Base-by-base conservation (phyloP, 2,113 vertebrate genomes). In the Cryptomyrus ogoouensis region DNA sequence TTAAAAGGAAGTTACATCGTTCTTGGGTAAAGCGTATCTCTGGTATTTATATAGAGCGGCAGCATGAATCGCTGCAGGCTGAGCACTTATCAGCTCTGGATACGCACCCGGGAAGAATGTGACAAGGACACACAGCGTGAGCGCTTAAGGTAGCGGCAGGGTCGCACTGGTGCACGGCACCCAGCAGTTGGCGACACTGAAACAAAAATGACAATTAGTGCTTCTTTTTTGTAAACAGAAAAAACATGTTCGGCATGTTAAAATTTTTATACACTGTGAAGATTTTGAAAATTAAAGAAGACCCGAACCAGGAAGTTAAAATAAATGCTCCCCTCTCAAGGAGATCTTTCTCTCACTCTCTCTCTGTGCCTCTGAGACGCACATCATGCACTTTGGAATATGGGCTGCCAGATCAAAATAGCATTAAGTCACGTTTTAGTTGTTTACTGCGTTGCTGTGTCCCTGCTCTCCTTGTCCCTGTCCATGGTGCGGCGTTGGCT, bases 401-500 rank as follows among this genome's bases (percentile, higher is more conserved):
- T 46, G 83, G 66, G 35, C 58, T 62, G 46, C 50, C 66, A 46
- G 66, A 56, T 89, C 74, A 90, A 62, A 90, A 44, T 62, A 83
- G 50, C 87, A 39, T 91, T 92, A 90, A 91, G 80, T 88, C 24
- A 66, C 88, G 66, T 92, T 91, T 91, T 88, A 91, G 24, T 31
- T 74, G 62, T 83, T 70, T 19, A 84, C 70, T 27, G 19, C 35
- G 47, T 49, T 84, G 44, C n/a, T 17, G 49, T 24, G 46, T 80
- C 62, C 80, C 47, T 44, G 13, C 89, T 80, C 50, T 90, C 27
- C 46, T 74, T 89, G 66, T 88, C 47, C 86, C 88, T 86, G 39
- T 88, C 90, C 89, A 35, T 42, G 88, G 66, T 90, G 47, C 27
- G n/a, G 77, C 42, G 83, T 93, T 95, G 95, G 94, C 94, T 90